A percentile compares a stretch with the other conserved stretches of the same genome.
phyloP scores from a whole-genome alignment of 2,888 invertebrate genomes.

The Synergus japonicus region DNA sequence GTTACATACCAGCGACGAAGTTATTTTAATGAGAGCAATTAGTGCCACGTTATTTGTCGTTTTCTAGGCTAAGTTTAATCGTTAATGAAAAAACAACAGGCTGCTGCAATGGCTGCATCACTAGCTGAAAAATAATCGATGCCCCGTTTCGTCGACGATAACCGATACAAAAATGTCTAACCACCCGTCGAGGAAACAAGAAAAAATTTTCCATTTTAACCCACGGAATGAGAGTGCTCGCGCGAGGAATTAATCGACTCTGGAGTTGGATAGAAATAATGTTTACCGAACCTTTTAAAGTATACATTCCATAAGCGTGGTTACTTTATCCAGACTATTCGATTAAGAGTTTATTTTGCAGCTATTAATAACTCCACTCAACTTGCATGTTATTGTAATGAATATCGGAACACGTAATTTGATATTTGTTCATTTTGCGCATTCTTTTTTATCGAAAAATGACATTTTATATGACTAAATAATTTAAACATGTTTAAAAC shows the following conservation, averaged over 20 bases:
- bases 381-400: neutral
- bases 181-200: neutral
- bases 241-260: constrained; percentile 27
- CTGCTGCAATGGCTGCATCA: neutral
- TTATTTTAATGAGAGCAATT: constrained; percentile 18
- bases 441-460: neutral
- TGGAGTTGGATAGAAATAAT: constrained; percentile 18
- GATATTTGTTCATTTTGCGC: neutral
- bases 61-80: neutral
- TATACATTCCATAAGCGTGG: constrained; percentile 1
- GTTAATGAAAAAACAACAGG: constrained; percentile 1
- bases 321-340: neutral
- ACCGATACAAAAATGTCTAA: constrained; percentile 14
- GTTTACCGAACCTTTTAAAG: constrained; percentile 2
- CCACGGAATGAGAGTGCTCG: neutral
- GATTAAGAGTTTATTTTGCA: constrained; percentile 5
- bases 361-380: constrained; percentile 5
- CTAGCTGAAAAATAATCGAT: constrained; percentile 22
- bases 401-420: neutral
- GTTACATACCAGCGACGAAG: neutral
- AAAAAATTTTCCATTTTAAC: constrained; percentile 29
- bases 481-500: neutral
- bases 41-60: neutral
- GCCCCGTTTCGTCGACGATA: neutral
- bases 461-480: neutral